Evolutionary conservation across 2,797 vertebrate genomes (phyloP).

Genomic region (Oryzias sinensis): DNA sequence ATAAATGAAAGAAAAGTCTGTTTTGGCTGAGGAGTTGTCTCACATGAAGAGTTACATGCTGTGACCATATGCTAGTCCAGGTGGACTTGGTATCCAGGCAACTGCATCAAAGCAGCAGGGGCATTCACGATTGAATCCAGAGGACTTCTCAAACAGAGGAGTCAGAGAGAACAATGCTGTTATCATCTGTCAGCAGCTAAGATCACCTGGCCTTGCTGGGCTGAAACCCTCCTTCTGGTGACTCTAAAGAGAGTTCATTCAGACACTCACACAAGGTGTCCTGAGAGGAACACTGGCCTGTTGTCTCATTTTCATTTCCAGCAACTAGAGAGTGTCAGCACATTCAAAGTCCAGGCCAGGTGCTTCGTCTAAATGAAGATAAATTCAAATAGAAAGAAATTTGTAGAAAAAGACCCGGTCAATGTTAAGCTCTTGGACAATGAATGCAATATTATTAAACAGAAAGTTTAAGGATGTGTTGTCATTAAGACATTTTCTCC

Average conservation of each 20-base stretch:
- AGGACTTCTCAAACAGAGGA: slow-evolving; percentile 71
- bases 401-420: slow-evolving; percentile 6
- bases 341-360: slow-evolving; percentile 45
- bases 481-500: slow-evolving; percentile 11
- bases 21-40: slow-evolving; percentile 69
- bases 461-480: slow-evolving; percentile 1
- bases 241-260: slow-evolving; percentile 69
- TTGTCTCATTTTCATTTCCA: slow-evolving; percentile 56
- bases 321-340: slow-evolving; percentile 44
- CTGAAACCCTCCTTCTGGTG: slow-evolving; percentile 57
- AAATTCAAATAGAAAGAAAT: slow-evolving; percentile 20
- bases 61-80: slow-evolving; percentile 82
- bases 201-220: slow-evolving; percentile 67
- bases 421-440: too few species aligned
- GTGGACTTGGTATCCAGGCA: slow-evolving; percentile 79
- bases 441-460: too few species aligned
- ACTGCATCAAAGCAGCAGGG: slow-evolving; percentile 77
- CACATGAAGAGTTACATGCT: slow-evolving; percentile 75
- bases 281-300: slow-evolving; percentile 50
- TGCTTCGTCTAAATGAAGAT: slow-evolving; percentile 41
- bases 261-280: slow-evolving; percentile 55
- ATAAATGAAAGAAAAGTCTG: slow-evolving; percentile 40
- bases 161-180: slow-evolving; percentile 70
- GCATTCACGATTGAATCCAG: slow-evolving; percentile 67
- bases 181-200: slow-evolving; percentile 73